A percentile compares a stretch with the other conserved stretches of the same genome.
Conservation (phyloP, 2,888 invertebrate species). For the Netelia inedita region DNA sequence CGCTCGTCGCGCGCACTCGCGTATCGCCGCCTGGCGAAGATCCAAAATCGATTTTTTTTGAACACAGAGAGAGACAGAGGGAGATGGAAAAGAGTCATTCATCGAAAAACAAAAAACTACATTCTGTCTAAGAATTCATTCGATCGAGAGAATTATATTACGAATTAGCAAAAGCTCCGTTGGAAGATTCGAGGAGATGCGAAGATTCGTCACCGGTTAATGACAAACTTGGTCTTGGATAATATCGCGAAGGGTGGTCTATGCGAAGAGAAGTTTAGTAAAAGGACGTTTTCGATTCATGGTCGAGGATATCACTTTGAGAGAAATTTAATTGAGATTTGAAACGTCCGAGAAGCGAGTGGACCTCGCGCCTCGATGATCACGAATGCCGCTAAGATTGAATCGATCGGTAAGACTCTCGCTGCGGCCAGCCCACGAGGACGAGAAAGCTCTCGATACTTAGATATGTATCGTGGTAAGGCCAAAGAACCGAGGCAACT, state of each 20-base stretch:
- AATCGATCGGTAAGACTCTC: conserved; percentile 74
- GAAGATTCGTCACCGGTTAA: not conserved
- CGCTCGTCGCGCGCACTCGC: conserved; percentile 6
- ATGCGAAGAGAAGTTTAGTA: conserved; percentile 63
- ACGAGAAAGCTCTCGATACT: conserved; percentile 39
- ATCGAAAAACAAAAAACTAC: not conserved
- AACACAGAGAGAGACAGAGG: not conserved
- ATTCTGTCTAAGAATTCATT: not conserved
- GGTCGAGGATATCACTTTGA: conserved; percentile 61
- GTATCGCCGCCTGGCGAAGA: conserved; percentile 30
- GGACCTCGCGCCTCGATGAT: conserved; percentile 77
- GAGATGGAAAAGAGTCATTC: not conserved
- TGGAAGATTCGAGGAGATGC: not conserved
- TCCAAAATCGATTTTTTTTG: conserved; percentile 5
- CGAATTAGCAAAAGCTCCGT: not conserved
- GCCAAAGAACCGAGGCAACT: conserved; percentile 2
- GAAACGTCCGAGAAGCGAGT: conserved; percentile 71
- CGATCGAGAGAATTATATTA: not conserved
- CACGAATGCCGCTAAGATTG: conserved; percentile 82
- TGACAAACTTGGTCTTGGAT: not conserved
- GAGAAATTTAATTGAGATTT: conserved; percentile 84
- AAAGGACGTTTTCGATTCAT: conserved; percentile 72
- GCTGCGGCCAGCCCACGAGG: conserved; percentile 22
- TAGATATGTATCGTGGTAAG: not conserved
- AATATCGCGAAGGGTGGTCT: no score